Percentiles rank a stretch among this genome's conserved stretches.
These are phyloP conservation scores for Phainopepla nitens DNA, from an alignment of 2,113 vertebrate genomes.

Conservation along the genomic window DNA sequence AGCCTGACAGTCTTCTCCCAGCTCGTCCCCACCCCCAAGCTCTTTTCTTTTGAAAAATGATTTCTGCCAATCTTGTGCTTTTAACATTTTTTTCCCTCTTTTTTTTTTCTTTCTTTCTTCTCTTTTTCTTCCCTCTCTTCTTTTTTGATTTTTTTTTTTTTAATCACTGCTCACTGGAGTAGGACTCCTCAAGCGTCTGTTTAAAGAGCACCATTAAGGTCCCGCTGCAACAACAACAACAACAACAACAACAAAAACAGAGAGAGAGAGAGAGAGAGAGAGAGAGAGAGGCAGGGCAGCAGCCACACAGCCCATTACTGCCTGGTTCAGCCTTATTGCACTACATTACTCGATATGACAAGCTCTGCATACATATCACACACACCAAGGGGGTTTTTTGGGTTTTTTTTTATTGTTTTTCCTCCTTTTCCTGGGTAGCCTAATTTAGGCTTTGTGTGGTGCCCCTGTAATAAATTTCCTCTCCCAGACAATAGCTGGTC, in stretches of 20 bases:
- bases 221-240: neutral
- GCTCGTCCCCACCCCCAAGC: conserved; percentile 40
- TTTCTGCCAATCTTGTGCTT: conserved; percentile 57
- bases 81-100: neutral
- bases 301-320: neutral
- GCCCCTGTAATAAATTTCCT: conserved; percentile 28
- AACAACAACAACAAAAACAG: neutral
- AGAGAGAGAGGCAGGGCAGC: neutral
- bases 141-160: neutral
- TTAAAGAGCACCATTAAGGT: conserved; percentile 31
- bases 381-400: neutral
- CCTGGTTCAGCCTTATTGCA: conserved; percentile 17
- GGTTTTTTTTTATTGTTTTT: too few relatives aligned
- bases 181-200: neutral
- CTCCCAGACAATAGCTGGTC: neutral
- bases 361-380: conserved; percentile 36
- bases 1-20: conserved; percentile 41
- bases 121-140: neutral
- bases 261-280: neutral
- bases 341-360: neutral
- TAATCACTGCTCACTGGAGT: neutral
- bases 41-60: conserved; percentile 43
- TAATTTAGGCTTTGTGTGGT: conserved; percentile 22
- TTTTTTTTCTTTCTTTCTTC: neutral
- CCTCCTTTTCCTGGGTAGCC: neutral